phyloP scores from a whole-genome alignment of 2,113 vertebrate species.

The Melanocharis versteri region DNA sequence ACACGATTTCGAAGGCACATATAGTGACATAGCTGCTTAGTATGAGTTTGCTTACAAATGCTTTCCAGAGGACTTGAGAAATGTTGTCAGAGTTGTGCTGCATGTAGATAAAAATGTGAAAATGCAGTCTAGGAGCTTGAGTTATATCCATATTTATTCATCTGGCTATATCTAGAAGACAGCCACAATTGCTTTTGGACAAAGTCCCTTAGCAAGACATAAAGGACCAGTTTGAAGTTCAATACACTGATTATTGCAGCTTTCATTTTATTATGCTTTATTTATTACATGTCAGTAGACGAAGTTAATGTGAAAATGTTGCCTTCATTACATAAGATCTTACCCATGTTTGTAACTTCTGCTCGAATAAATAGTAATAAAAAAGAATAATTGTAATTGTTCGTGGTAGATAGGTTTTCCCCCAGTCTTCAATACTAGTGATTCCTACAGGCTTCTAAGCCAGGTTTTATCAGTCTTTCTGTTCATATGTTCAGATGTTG shows the following conservation, averaged over 20 bases:
- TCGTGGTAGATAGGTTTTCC: neutral
- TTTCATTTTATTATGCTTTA: slow-evolving; percentile 36
- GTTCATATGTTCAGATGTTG: neutral
- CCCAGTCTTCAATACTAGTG: neutral
- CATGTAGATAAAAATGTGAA: slow-evolving; percentile 28
- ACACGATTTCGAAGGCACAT: neutral
- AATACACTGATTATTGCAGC: neutral
- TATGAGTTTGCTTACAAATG: neutral
- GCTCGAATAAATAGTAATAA: slow-evolving; percentile 42
- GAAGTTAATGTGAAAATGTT: slow-evolving; percentile 18
- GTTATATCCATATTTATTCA: neutral
- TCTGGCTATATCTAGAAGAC: neutral
- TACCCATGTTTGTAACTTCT: slow-evolving; percentile 30
- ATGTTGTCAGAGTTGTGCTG: slow-evolving; percentile 12
- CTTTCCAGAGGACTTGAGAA: slow-evolving; percentile 17
- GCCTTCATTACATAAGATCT: neutral
- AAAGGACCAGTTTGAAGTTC: neutral
- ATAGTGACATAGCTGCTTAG: neutral
- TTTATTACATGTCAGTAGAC: slow-evolving; percentile 43
- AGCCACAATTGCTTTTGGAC: neutral
- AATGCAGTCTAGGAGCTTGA: neutral
- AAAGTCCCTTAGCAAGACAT: neutral
- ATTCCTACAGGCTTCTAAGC: neutral
- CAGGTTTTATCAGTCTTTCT: neutral
- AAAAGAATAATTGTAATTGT: neutral